phyloP scores from a whole-genome alignment of 2,113 vertebrate species.

The Cardinalis cardinalis region DNA sequence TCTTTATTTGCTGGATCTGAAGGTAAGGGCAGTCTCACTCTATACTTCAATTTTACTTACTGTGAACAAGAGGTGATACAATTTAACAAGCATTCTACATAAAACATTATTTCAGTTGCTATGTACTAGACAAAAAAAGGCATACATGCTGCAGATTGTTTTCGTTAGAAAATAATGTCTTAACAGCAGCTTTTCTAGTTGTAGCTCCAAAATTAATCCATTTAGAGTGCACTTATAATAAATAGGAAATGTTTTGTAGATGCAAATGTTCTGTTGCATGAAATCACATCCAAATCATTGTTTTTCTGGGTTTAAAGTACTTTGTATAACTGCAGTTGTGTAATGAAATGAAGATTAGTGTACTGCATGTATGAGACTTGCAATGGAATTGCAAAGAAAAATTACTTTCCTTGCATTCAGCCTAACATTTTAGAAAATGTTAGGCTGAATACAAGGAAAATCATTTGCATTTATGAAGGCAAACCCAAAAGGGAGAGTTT shows the following conservation, averaged over 20 bases:
- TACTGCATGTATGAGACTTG: neutral
- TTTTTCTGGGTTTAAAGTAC: conserved; percentile 29
- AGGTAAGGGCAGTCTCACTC: neutral
- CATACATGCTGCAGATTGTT: neutral
- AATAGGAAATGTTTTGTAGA: conserved; percentile 24
- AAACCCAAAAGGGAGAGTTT: neutral
- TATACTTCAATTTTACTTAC: neutral
- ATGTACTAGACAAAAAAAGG: neutral
- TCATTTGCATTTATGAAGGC: neutral
- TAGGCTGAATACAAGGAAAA: neutral
- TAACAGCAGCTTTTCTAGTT: conserved; percentile 26
- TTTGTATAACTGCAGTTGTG: conserved; percentile 25
- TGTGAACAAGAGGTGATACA: neutral
- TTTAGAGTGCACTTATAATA: conserved; percentile 44
- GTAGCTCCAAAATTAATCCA: conserved; percentile 48
- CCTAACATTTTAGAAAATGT: neutral
- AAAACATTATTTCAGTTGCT: neutral
- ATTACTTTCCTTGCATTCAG: neutral
- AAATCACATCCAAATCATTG: conserved; percentile 59
- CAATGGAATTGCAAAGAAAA: conserved; percentile 15
- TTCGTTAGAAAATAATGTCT: conserved; percentile 17
- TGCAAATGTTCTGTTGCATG: conserved; percentile 33
- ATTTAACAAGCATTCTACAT: neutral
- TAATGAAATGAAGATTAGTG: conserved; percentile 47
- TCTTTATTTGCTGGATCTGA: neutral